Conservation (phyloP, 2,797 vertebrate genomes). For the Anniella stebbinsi region DNA sequence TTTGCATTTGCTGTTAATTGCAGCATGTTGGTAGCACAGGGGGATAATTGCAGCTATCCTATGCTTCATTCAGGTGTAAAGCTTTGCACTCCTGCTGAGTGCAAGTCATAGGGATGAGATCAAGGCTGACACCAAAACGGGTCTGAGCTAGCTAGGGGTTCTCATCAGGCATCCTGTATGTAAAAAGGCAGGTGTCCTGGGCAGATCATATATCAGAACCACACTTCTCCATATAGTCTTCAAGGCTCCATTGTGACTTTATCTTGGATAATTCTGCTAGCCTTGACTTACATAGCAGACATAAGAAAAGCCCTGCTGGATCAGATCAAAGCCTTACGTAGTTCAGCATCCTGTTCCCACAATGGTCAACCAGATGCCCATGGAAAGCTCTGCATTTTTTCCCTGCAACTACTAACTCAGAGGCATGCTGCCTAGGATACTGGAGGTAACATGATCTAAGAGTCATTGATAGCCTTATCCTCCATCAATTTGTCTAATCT, state of each 20-base stretch:
- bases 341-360: not conserved
- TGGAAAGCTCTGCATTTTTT: not conserved
- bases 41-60: slow-evolving; percentile 24
- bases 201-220: not conserved
- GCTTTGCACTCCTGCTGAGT: slow-evolving; percentile 39
- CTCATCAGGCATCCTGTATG: not conserved
- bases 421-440: not conserved
- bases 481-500: not conserved
- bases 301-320: not conserved
- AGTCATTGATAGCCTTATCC: not conserved
- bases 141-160: not conserved
- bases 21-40: slow-evolving; percentile 19
- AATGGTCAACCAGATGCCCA: not conserved
- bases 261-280: not conserved
- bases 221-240: not conserved
- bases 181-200: not conserved
- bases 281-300: not conserved
- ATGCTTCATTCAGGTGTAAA: slow-evolving; percentile 32
- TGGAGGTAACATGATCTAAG: not conserved
- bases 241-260: not conserved
- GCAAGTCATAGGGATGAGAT: slow-evolving; percentile 12
- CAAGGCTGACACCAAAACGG: slow-evolving; percentile 7
- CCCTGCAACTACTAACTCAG: not conserved
- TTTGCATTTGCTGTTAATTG: slow-evolving; percentile 47
- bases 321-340: not conserved